A percentile compares a stretch with the other conserved stretches of the same genome.
Conservation (phyloP, 2,888 invertebrate genomes). For the Thymelicus lineola region DNA sequence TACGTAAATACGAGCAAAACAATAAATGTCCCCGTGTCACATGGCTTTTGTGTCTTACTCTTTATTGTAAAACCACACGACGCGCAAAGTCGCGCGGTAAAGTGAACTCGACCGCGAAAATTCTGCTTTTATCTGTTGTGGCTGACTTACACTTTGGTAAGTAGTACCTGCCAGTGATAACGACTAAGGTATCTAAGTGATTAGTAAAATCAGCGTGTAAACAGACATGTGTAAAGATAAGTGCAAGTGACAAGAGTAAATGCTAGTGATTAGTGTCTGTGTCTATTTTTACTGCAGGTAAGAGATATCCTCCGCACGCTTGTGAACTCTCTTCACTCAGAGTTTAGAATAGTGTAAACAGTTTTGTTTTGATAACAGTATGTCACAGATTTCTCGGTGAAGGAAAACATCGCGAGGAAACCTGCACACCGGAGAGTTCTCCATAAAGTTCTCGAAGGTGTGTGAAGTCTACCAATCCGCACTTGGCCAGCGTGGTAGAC, state of each 20-base stretch:
- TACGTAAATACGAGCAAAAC: conserved; percentile 49
- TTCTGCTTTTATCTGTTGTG: conserved; percentile 20
- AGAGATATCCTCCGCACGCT: too few relatives aligned
- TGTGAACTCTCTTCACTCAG: too few relatives aligned
- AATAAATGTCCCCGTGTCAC: conserved; percentile 40
- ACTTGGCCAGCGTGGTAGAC: too few relatives aligned
- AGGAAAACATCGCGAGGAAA: too few relatives aligned
- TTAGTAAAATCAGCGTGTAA: too few relatives aligned
- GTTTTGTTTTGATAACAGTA: too few relatives aligned
- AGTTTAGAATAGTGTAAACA: too few relatives aligned
- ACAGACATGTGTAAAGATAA: too few relatives aligned
- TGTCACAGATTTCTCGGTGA: too few relatives aligned
- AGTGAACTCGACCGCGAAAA: conserved; percentile 17
- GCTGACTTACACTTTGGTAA: background rate
- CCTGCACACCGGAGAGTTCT: too few relatives aligned
- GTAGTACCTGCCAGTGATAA: background rate
- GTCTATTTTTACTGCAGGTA: background rate
- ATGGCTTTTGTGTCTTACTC: conserved; percentile 28
- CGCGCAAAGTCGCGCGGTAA: conserved; percentile 13
- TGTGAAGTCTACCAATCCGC: too few relatives aligned
- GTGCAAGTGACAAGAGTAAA: background rate
- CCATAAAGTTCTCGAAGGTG: too few relatives aligned
- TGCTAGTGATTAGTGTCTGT: background rate
- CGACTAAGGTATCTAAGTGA: background rate
- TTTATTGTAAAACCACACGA: conserved; percentile 33